A percentile compares a stretch with the other conserved stretches of the same genome.
phyloP scores from a whole-genome alignment of 2,113 vertebrate species.

The Phasianus colchicus region DNA sequence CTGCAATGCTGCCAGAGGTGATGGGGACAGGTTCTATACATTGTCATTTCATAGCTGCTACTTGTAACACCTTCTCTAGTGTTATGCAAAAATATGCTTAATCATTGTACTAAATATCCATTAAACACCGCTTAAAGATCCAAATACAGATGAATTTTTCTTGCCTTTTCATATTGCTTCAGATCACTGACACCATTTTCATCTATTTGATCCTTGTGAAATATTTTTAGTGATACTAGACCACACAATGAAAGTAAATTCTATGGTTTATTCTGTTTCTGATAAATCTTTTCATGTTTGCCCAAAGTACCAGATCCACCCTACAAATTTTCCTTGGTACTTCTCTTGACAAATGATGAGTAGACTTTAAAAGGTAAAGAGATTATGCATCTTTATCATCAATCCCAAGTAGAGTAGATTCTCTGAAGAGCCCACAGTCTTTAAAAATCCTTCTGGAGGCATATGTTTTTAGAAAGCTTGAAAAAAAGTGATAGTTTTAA shows the following conservation, averaged over 20 bases:
- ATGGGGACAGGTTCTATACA: background rate
- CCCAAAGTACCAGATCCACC: background rate
- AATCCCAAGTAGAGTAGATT: background rate
- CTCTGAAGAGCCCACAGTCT: background rate
- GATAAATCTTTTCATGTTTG: background rate
- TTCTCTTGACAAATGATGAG: background rate
- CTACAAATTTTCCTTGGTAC: background rate
- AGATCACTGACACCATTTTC: background rate
- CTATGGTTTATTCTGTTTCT: background rate
- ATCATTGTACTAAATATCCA: background rate
- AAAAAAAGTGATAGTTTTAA: background rate
- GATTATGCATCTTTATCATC: background rate
- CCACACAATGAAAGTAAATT: background rate
- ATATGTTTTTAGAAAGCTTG: background rate
- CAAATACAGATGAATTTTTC: background rate
- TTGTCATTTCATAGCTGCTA: background rate
- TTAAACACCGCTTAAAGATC: background rate
- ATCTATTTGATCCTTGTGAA: conserved; percentile 19
- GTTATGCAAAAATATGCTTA: background rate
- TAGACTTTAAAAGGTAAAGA: conserved; percentile 13
- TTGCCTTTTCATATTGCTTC: background rate
- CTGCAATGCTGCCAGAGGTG: background rate
- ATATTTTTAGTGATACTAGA: background rate
- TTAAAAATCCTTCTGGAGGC: background rate
- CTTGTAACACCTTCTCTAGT: background rate